Evolutionary conservation across 2,888 invertebrate genomes (phyloP).

Genomic region (Epinotia ramella): DNA sequence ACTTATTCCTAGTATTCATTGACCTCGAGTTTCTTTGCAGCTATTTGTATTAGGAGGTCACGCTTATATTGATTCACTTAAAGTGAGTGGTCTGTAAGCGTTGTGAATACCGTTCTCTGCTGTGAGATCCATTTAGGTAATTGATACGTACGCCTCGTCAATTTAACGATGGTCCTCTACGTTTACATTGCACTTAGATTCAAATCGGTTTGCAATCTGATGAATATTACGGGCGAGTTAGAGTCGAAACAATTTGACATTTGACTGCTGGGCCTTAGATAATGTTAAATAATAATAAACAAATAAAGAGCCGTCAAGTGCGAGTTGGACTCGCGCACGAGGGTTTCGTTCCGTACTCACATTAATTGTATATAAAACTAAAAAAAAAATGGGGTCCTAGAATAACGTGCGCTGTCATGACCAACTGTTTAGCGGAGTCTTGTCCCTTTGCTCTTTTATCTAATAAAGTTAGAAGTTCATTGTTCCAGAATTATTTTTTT

Average conservation of each 20-base stretch:
- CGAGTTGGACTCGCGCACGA: no score
- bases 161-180: slow-evolving; percentile 57
- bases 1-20: neutral
- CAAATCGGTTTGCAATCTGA: slow-evolving; percentile 48
- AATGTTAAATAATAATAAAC: no score
- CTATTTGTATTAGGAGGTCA: neutral
- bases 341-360: no score
- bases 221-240: slow-evolving; percentile 49
- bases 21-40: neutral
- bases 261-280: no score
- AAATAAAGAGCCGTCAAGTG: no score
- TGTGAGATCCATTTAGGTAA: slow-evolving; percentile 70
- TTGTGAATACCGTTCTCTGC: neutral
- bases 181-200: slow-evolving; percentile 54
- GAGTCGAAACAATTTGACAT: neutral
- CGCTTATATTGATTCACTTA: neutral
- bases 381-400: no score
- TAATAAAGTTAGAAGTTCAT: no score
- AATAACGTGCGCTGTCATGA: no score
- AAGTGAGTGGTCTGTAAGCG: neutral
- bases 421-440: no score
- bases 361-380: no score
- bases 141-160: slow-evolving; percentile 71
- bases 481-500: no score
- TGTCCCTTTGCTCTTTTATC: no score